Evolutionary conservation across 2,113 vertebrate genomes (phyloP), one percentile per base, ranked within the genome.

Genomic region (Phaethon lepturus): DNA sequence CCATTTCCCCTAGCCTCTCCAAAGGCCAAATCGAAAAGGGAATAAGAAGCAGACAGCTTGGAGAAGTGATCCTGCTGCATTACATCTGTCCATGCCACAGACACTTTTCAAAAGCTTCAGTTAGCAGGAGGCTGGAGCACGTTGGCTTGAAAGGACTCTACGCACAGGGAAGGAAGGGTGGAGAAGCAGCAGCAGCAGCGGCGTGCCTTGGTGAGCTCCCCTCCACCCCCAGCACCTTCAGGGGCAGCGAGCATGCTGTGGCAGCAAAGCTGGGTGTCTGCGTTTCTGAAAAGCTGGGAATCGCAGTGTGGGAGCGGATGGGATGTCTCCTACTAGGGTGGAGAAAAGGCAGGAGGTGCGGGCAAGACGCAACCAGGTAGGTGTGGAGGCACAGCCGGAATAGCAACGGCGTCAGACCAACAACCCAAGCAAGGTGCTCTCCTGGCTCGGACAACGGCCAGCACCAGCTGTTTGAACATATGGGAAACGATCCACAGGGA

Each of bases 301-400:
- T 4, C 19, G 53, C 47, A 71, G 50, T 7, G 14, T 3, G 5
- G 73, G 40, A 84, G 35, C 3, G 6, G 50, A 60, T 0, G 17
- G n/a, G 31, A 62, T 38, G 6, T 47, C 69, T 75, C 55, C 59
- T 42, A 6, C 17, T 7, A 53, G n/a, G 40, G 25, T 75, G 62
- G 40, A 31, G 42, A 49, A 38, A 71, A 88, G 59, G 58, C 64
- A 73, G 17, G 44, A 87, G 44, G 38, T 38, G 38, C 38, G 86
- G 59, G 58, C 64, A 73, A 16, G 44, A 87, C 40, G 31, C 64
- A 78, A 64, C 22, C 14, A 23, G 40, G 47, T 13, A 40, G 53
- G 26, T 47, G 28, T 45, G 72, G 59, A 0, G 0, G 31, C 44
- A 73, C 53, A 76, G 23, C 33, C 0, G 0, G n/a, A 74, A 53